phyloP scores from a whole-genome alignment of 2,888 invertebrate genomes.

The Tenthredo mesomela region DNA sequence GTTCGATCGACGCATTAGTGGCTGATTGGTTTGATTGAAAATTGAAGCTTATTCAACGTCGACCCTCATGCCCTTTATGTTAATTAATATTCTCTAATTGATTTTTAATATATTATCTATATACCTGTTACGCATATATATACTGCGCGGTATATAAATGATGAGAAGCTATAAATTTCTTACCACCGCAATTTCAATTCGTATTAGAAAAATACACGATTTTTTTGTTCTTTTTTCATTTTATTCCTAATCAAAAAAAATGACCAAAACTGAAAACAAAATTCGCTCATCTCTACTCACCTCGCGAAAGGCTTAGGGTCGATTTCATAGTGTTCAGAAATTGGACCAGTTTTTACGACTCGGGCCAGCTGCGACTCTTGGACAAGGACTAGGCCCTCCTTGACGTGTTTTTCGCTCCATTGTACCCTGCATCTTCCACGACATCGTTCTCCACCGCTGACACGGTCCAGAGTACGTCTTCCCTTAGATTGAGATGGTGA shows the following conservation, averaged over 20 bases:
- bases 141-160: background rate
- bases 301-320: conserved; percentile 80
- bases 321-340: conserved; percentile 78
- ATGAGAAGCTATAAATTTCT: background rate
- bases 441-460: conserved; percentile 61
- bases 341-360: conserved; percentile 79
- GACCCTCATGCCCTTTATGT: background rate
- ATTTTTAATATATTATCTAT: background rate
- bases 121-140: background rate
- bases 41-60: conserved; percentile 7
- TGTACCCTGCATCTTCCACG: conserved; percentile 76
- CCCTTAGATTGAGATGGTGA: conserved; percentile 61
- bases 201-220: background rate
- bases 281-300: conserved; percentile 68
- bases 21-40: conserved; percentile 22
- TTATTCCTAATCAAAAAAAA: background rate
- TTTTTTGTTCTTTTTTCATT: too few species aligned
- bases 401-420: conserved; percentile 79
- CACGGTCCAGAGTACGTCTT: conserved; percentile 58
- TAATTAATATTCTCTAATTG: conserved; percentile 3
- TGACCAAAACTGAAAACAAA: too few species aligned
- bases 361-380: conserved; percentile 77
- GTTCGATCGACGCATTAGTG: conserved; percentile 7
- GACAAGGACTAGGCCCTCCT: conserved; percentile 78
- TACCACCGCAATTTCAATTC: background rate